Conservation (phyloP, 23 tunicate species). For the Ascidia mentula region DNA sequence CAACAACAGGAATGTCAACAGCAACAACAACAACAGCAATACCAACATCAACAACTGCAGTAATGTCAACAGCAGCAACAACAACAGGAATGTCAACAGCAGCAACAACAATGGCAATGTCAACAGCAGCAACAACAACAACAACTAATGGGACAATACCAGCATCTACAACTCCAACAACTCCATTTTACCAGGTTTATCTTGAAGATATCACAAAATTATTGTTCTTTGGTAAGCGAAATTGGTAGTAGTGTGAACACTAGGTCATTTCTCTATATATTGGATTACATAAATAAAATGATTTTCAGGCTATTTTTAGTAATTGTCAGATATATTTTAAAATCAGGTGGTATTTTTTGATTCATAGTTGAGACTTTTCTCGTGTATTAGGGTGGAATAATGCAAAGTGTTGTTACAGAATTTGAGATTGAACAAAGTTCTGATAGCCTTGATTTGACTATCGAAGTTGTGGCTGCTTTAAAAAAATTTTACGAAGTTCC, state of each 20-base stretch:
- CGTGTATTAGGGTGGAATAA: too few species aligned
- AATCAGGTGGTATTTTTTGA: too few species aligned
- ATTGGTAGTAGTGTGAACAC: background rate
- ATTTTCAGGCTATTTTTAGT: too few species aligned
- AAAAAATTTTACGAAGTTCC: too few species aligned
- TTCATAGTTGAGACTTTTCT: too few species aligned
- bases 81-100: background rate
- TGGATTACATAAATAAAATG: too few species aligned
- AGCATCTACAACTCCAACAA: background rate
- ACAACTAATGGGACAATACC: background rate
- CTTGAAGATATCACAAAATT: background rate
- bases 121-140: background rate
- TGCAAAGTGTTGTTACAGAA: too few species aligned
- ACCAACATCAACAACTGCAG: background rate
- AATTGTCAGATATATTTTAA: too few species aligned
- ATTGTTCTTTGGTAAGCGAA: background rate
- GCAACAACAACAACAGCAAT: too few species aligned
- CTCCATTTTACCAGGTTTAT: background rate
- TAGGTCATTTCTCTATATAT: background rate
- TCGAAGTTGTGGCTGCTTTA: too few species aligned
- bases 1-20: background rate
- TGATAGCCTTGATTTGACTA: too few species aligned
- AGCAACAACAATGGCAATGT: background rate
- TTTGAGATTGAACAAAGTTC: too few species aligned
- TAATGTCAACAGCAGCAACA: background rate